These are phyloP conservation scores for Scaptomyza tumidula DNA, from an alignment of 2,888 invertebrate species.

Conservation along the genomic window DNA sequence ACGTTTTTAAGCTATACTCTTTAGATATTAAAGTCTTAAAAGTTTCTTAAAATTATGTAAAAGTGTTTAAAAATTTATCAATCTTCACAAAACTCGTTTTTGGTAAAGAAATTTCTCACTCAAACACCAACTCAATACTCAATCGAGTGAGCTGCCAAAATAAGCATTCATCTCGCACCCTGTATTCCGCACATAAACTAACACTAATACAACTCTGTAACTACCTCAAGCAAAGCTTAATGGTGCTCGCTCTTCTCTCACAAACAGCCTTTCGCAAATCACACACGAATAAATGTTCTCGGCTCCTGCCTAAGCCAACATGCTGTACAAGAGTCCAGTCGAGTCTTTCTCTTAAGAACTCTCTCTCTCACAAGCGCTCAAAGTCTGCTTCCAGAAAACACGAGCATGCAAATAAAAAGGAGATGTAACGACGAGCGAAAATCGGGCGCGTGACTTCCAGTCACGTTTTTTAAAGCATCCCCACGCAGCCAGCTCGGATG, in stretches of 20 bases:
- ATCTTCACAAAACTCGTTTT: not conserved
- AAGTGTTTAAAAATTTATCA: not conserved
- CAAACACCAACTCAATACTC: constrained; percentile 30
- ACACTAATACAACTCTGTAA: constrained; percentile 14
- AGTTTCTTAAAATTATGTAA: not conserved
- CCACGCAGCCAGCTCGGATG: constrained; percentile 21
- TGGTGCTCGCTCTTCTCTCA: constrained; percentile 28
- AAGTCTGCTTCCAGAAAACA: constrained; percentile 30
- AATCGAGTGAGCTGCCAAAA: constrained; percentile 38
- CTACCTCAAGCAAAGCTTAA: constrained; percentile 59
- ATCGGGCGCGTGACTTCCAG: constrained; percentile 35
- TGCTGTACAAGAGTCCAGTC: constrained; percentile 11
- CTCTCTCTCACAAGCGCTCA: not conserved
- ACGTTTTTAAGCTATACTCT: not conserved
- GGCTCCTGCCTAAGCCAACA: constrained; percentile 44
- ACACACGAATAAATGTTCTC: constrained; percentile 9
- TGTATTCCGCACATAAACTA: constrained; percentile 19
- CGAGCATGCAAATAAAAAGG: constrained; percentile 19
- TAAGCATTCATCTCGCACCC: constrained; percentile 27
- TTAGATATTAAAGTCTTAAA: not conserved
- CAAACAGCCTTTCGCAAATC: constrained; percentile 44
- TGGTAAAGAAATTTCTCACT: constrained; percentile 7
- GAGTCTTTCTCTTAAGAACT: constrained; percentile 19
- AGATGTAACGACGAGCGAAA: constrained; percentile 1
- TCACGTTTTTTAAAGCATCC: constrained; percentile 44